phyloP scores from a whole-genome alignment of 2,888 invertebrate species.

The Chouioia cunea region DNA sequence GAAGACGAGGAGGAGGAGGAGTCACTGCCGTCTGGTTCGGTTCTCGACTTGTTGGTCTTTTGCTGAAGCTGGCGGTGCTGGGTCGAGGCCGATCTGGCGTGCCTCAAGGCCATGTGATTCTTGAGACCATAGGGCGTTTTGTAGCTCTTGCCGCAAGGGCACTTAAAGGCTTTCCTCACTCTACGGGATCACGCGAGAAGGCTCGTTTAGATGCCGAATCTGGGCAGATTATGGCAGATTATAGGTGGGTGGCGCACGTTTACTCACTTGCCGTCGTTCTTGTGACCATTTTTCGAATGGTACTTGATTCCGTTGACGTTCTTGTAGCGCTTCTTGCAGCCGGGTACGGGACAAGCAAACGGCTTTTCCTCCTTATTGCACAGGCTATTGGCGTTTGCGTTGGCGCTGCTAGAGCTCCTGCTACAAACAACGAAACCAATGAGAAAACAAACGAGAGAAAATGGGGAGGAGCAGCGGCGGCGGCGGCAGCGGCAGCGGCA shows the following conservation, averaged over 20 bases:
- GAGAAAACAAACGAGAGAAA: background rate
- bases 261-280: constrained; percentile 73
- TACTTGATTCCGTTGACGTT: constrained; percentile 91
- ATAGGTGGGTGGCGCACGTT: background rate
- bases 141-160: constrained; percentile 89
- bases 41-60: constrained; percentile 8
- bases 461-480: too few relatives aligned
- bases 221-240: too few relatives aligned
- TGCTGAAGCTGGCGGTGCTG: constrained; percentile 43
- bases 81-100: constrained; percentile 53
- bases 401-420: constrained; percentile 29
- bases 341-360: constrained; percentile 87
- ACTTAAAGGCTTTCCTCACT: constrained; percentile 84
- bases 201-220: too few relatives aligned
- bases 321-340: constrained; percentile 89
- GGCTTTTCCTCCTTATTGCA: constrained; percentile 74
- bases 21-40: constrained; percentile 33
- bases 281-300: constrained; percentile 89
- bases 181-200: constrained; percentile 69
- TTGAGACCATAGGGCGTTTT: constrained; percentile 85
- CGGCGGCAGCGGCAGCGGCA: too few relatives aligned
- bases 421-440: background rate
- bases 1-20: constrained; percentile 11
- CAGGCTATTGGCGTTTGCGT: constrained; percentile 30
- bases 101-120: constrained; percentile 74